Evolutionary conservation across 2,113 vertebrate genomes (phyloP).

Genomic region (Megaleporinus macrocephalus): DNA sequence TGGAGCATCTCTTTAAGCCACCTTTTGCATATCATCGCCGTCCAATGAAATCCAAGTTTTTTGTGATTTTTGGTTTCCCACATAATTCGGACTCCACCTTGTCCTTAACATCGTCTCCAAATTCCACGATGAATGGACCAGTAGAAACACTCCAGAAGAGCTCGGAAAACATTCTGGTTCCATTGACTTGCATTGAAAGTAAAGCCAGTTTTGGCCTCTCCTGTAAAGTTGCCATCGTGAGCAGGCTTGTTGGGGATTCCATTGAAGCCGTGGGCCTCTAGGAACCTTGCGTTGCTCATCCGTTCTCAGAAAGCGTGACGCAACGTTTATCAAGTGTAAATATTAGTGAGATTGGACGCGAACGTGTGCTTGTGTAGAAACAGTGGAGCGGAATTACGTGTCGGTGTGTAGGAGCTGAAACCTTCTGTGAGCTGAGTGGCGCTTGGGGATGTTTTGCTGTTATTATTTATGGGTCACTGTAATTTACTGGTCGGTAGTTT

Average conservation of each 20-base stretch:
- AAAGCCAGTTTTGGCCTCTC: too few species aligned
- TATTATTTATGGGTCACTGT: constrained; percentile 72
- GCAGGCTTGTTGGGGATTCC: too few species aligned
- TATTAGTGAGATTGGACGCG: constrained; percentile 23
- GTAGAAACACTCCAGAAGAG: too few species aligned
- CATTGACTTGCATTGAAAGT: too few species aligned
- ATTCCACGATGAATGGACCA: too few species aligned
- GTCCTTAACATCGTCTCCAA: too few species aligned
- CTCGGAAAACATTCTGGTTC: too few species aligned
- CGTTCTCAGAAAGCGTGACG: background rate
- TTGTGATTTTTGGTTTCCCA: too few species aligned
- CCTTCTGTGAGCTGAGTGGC: constrained; percentile 67
- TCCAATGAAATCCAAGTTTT: too few species aligned
- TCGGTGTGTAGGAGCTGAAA: constrained; percentile 60
- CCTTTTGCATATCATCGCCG: background rate
- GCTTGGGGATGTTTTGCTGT: constrained; percentile 71
- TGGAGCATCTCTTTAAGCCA: too few species aligned
- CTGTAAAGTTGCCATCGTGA: too few species aligned
- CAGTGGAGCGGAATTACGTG: constrained; percentile 51
- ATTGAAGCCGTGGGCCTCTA: background rate
- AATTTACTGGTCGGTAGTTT: constrained; percentile 72
- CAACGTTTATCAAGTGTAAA: constrained; percentile 48
- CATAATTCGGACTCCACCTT: too few species aligned
- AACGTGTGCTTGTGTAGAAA: constrained; percentile 47
- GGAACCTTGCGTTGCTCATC: background rate